phyloP scores from a whole-genome alignment of 2,113 vertebrate genomes.

The Psammodynastes pulverulentus region DNA sequence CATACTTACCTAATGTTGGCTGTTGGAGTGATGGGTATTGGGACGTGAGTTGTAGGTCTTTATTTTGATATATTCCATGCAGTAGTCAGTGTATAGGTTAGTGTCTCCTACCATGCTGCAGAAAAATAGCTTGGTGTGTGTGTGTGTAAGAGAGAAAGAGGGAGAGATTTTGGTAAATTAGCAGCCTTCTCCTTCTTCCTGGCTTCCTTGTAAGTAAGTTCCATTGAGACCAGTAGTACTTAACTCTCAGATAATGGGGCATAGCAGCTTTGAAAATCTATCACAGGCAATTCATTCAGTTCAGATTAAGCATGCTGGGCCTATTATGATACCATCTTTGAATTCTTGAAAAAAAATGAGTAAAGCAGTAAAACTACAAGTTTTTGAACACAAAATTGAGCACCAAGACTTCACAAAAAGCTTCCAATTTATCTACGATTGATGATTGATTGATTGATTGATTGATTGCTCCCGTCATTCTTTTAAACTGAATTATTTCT shows the following conservation, averaged over 20 bases:
- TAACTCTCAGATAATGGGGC: background rate
- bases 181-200: background rate
- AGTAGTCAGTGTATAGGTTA: too few relatives aligned
- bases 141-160: too few relatives aligned
- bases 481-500: conserved; percentile 30
- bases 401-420: background rate
- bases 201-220: background rate
- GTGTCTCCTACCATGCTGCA: background rate
- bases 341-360: background rate
- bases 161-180: background rate
- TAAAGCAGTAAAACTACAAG: background rate
- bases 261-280: background rate
- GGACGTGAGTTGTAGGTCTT: too few relatives aligned
- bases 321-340: background rate
- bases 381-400: background rate
- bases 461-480: background rate
- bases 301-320: background rate
- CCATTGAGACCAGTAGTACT: background rate
- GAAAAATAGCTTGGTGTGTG: background rate
- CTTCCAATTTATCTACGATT: background rate
- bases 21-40: too few relatives aligned
- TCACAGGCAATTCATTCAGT: background rate
- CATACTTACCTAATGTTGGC: too few relatives aligned
- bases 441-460: too few relatives aligned
- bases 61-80: too few relatives aligned